Conservation (phyloP, 2,797 vertebrate species). For the Melanogrammus aeglefinus region DNA sequence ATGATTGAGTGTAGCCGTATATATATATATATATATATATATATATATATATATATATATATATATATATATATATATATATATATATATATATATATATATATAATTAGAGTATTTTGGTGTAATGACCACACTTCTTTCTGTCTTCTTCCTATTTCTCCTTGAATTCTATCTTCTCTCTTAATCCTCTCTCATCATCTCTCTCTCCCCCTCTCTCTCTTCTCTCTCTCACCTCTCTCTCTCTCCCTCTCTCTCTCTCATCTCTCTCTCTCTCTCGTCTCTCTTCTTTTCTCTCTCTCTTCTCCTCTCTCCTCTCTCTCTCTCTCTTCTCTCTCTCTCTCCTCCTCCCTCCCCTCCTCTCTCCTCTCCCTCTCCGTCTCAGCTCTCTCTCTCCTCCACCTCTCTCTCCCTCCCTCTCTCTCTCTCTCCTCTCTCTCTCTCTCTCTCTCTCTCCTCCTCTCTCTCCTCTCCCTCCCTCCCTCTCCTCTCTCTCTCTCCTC, state of each 20-base stretch:
- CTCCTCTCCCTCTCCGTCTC: too few species aligned
- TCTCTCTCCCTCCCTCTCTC: too few species aligned
- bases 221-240: constrained; percentile 48
- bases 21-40: too few species aligned
- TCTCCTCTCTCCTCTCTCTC: too few species aligned
- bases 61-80: too few species aligned
- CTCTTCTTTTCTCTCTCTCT: too few species aligned
- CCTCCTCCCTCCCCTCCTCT: not conserved
- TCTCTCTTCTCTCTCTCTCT: too few species aligned
- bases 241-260: too few species aligned
- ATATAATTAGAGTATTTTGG: not conserved
- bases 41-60: too few species aligned
- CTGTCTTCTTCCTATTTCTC: not conserved
- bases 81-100: too few species aligned
- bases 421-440: constrained; percentile 37
- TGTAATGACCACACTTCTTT: not conserved
- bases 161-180: not conserved
- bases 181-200: not conserved
- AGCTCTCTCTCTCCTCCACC: too few species aligned
- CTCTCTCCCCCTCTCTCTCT: not conserved
- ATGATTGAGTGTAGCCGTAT: not conserved
- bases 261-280: constrained; percentile 5
- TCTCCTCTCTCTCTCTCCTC: too few species aligned
- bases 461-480: constrained; percentile 44
- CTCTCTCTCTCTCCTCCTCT: not conserved